Conservation (phyloP, 2,113 vertebrate genomes). For the Okapia johnstoni region DNA sequence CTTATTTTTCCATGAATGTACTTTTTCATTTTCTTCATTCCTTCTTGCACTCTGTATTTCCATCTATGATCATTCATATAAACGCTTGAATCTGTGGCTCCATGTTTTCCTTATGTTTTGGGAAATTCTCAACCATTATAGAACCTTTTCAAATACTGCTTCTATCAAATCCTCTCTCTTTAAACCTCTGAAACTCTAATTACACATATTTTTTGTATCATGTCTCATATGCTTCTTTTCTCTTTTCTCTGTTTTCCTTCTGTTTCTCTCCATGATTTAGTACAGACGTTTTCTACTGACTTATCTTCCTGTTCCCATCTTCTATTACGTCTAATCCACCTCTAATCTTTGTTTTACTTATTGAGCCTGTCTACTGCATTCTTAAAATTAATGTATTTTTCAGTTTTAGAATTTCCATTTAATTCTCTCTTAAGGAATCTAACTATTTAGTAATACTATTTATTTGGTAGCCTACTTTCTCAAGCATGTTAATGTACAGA, state of each 20-base stretch:
- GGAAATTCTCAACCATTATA: neutral
- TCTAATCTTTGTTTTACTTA: neutral
- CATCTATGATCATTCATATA: neutral
- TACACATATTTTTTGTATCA: neutral
- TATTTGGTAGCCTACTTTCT: conserved; percentile 6
- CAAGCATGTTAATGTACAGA: neutral
- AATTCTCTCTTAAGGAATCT: neutral
- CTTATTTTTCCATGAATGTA: neutral
- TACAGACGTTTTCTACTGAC: neutral
- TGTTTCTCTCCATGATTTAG: neutral
- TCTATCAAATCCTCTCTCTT: neutral
- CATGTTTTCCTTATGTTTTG: neutral
- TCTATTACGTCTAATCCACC: neutral
- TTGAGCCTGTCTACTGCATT: neutral
- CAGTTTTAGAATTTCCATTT: neutral
- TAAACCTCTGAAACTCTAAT: neutral
- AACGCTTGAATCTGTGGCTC: neutral
- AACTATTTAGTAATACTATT: neutral
- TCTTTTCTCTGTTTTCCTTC: neutral
- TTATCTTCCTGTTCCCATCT: neutral
- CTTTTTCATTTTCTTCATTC: neutral
- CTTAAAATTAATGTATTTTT: neutral
- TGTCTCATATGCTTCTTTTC: neutral
- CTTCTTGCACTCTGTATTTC: neutral
- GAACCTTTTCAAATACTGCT: neutral